phyloP scores from a whole-genome alignment of 2,113 vertebrate species.

The Xyrauchen texanus region DNA sequence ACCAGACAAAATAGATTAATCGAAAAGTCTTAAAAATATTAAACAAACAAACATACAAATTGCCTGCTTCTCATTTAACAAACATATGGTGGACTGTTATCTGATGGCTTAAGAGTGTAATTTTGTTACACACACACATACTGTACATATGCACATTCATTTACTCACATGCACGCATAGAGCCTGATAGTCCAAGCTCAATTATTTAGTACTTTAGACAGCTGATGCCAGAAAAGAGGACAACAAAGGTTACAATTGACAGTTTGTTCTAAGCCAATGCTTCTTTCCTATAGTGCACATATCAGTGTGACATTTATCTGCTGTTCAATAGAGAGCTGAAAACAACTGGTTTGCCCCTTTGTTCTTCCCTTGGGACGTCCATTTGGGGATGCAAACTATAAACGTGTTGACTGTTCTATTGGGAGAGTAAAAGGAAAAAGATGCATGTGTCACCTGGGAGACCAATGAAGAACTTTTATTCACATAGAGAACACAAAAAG shows the following conservation, averaged over 20 bases:
- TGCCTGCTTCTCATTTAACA: slow-evolving; percentile 27
- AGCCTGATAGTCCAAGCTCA: slow-evolving; percentile 17
- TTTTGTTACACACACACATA: slow-evolving; percentile 11
- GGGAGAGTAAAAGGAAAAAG: neutral
- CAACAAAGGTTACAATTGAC: slow-evolving; percentile 51
- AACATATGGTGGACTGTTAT: slow-evolving; percentile 33
- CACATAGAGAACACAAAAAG: too few species aligned
- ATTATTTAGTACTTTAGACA: slow-evolving; percentile 43
- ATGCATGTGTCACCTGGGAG: slow-evolving; percentile 6
- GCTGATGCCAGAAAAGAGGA: slow-evolving; percentile 25
- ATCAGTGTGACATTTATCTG: slow-evolving; percentile 46
- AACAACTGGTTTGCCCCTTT: slow-evolving; percentile 38
- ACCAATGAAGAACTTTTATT: slow-evolving; percentile 17
- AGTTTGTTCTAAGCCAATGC: slow-evolving; percentile 46
- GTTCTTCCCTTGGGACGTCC: slow-evolving; percentile 39
- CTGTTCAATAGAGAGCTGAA: slow-evolving; percentile 43
- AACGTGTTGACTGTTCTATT: slow-evolving; percentile 15
- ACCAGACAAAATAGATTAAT: slow-evolving; percentile 31
- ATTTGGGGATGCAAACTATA: slow-evolving; percentile 10
- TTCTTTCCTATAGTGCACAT: slow-evolving; percentile 31
- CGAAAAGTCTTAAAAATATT: slow-evolving; percentile 17
- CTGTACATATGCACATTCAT: neutral
- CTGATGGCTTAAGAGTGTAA: neutral
- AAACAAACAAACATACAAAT: slow-evolving; percentile 16
- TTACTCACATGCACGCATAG: neutral